Percentiles rank a stretch among this genome's conserved stretches.
Evolutionary conservation across 1,140 invertebrate genomes (phyloP).

Genomic region (Trachymyrmex septentrionalis): DNA sequence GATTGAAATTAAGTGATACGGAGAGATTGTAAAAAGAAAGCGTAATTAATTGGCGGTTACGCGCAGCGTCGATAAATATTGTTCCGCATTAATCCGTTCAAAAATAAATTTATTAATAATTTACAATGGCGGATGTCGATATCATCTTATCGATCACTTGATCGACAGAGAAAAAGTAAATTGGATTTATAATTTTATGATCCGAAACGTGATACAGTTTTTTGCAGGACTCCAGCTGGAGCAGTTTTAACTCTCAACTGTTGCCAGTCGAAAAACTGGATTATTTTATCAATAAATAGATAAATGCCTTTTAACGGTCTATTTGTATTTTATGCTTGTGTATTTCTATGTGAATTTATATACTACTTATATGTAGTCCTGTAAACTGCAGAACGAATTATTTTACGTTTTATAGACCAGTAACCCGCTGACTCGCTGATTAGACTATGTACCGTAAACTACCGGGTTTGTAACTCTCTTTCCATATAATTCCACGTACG

Average conservation of each 20-base stretch:
- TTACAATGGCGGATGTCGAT: background rate
- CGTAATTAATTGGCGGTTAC: slow-evolving; percentile 34
- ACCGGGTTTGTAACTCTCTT: slow-evolving; percentile 40
- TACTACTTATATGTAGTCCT: no score
- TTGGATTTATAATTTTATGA: background rate
- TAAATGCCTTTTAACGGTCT: no score
- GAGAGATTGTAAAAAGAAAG: slow-evolving; percentile 23
- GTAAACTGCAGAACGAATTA: background rate
- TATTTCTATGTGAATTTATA: no score
- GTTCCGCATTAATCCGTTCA: slow-evolving; percentile 21
- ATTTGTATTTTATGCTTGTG: no score
- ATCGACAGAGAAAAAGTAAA: background rate
- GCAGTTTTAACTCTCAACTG: slow-evolving; percentile 22
- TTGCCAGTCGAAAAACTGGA: background rate
- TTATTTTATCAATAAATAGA: no score
- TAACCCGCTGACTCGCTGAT: slow-evolving; percentile 31
- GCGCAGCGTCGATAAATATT: background rate
- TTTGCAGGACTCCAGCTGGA: background rate
- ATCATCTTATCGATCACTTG: background rate
- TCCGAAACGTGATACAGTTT: background rate
- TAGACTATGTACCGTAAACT: slow-evolving; percentile 38
- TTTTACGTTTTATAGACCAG: slow-evolving; percentile 10
- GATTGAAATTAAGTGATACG: background rate
- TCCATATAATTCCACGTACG: slow-evolving; percentile 26
- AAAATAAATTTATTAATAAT: slow-evolving; percentile 9